Evolutionary conservation across 2,888 invertebrate genomes (phyloP).

Genomic region (Listrodromus nycthemerus): DNA sequence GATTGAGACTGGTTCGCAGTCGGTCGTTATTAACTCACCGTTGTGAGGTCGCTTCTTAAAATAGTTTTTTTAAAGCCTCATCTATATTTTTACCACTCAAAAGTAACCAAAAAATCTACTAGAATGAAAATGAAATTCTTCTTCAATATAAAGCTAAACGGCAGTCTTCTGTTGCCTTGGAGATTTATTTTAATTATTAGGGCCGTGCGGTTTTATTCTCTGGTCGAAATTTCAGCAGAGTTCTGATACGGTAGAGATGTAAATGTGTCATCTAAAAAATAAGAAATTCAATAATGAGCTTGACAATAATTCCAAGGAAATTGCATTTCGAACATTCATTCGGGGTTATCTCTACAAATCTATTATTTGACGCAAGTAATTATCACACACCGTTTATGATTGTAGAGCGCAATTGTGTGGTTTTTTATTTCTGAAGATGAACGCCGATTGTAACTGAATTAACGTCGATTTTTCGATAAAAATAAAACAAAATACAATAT

Average conservation of each 20-base stretch:
- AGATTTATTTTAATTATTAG: too few species aligned
- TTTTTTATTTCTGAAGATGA: not conserved
- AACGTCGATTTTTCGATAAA: not conserved
- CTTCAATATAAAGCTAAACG: too few species aligned
- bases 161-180: too few species aligned
- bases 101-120: too few species aligned
- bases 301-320: not conserved
- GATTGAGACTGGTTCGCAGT: not conserved
- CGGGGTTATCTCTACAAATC: not conserved
- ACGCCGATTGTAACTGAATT: not conserved
- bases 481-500: not conserved
- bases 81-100: too few species aligned
- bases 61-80: too few species aligned
- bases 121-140: too few species aligned
- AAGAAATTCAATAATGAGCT: not conserved
- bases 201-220: too few species aligned
- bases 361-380: conserved; percentile 37
- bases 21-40: not conserved
- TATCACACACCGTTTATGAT: not conserved
- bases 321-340: conserved; percentile 3
- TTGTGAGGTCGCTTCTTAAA: not conserved
- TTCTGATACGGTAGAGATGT: too few species aligned
- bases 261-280: not conserved
- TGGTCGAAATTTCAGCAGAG: too few species aligned
- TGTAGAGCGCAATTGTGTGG: not conserved